These are phyloP conservation scores for Lanistes nyassanus DNA, from an alignment of 1,140 invertebrate species.

Conservation along the genomic window DNA sequence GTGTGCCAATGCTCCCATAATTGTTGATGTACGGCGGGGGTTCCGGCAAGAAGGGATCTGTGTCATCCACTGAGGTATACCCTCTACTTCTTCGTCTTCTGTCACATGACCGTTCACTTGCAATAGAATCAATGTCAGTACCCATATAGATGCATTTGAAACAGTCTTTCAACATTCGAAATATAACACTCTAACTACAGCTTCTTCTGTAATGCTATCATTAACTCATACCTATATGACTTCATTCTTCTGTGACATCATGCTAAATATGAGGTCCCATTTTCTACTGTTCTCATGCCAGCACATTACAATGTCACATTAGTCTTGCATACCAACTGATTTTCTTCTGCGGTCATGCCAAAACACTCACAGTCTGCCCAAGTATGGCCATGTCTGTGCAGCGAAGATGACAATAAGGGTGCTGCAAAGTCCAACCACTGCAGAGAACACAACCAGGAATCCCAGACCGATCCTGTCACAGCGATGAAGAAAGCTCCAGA, in stretches of 20 bases:
- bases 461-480: slow-evolving; percentile 9
- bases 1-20: slow-evolving; percentile 47
- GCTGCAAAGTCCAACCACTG: slow-evolving; percentile 15
- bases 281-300: no score
- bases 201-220: no score
- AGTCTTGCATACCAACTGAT: no score
- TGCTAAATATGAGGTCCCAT: no score
- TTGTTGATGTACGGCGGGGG: slow-evolving; percentile 53
- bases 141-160: not conserved
- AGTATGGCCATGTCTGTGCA: slow-evolving; percentile 21
- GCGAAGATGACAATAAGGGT: slow-evolving; percentile 22
- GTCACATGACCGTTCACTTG: not conserved
- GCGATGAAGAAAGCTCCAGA: no score
- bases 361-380: not conserved
- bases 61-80: slow-evolving; percentile 50
- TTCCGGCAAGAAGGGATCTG: slow-evolving; percentile 54
- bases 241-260: no score
- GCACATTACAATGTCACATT: no score
- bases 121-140: not conserved
- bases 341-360: no score
- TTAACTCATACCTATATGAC: no score
- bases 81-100: slow-evolving; percentile 24
- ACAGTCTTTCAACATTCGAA: no score
- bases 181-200: no score
- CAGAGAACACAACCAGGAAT: slow-evolving; percentile 19